A percentile compares a stretch with the other conserved stretches of the same genome.
These are phyloP conservation scores for Drosophila pectinifera DNA, from an alignment of 1,140 invertebrate species.

Conservation along the genomic window DNA sequence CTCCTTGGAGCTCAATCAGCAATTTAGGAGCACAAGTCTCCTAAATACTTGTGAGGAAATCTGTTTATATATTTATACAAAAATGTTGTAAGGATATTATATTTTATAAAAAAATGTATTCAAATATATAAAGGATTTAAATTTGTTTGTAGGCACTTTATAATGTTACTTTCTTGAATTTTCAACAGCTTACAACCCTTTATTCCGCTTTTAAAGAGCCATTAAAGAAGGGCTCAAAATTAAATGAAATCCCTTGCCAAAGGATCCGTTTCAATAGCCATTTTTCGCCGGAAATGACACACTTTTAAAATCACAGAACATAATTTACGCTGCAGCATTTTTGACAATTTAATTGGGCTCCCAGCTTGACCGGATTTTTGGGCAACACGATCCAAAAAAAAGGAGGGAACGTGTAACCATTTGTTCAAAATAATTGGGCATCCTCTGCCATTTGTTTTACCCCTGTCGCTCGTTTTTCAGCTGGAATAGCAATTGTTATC, in stretches of 20 bases:
- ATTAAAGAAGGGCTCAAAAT: not conserved
- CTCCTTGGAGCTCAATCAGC: not conserved
- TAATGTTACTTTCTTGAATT: too few species aligned
- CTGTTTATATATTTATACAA: too few species aligned
- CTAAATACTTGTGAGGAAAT: too few species aligned
- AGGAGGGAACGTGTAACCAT: slow-evolving; percentile 39
- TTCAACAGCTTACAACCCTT: not conserved
- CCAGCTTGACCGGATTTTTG: slow-evolving; percentile 16
- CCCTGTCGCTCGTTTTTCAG: slow-evolving; percentile 59
- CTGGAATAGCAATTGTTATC: slow-evolving; percentile 48
- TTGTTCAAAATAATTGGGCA: slow-evolving; percentile 71
- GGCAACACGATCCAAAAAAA: slow-evolving; percentile 3
- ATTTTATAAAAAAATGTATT: too few species aligned
- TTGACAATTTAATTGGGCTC: slow-evolving; percentile 72
- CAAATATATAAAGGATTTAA: not conserved
- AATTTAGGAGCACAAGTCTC: too few species aligned
- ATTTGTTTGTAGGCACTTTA: not conserved
- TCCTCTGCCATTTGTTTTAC: slow-evolving; percentile 69
- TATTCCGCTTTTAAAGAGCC: not conserved
- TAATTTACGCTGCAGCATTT: slow-evolving; percentile 66
- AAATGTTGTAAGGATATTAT: too few species aligned
- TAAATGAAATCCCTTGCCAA: slow-evolving; percentile 25
- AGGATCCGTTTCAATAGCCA: slow-evolving; percentile 41
- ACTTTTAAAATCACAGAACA: slow-evolving; percentile 63
- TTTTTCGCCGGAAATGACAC: slow-evolving; percentile 22